phyloP scores from a whole-genome alignment of 2,888 invertebrate genomes.

The Xanthostigma xanthostigma region DNA sequence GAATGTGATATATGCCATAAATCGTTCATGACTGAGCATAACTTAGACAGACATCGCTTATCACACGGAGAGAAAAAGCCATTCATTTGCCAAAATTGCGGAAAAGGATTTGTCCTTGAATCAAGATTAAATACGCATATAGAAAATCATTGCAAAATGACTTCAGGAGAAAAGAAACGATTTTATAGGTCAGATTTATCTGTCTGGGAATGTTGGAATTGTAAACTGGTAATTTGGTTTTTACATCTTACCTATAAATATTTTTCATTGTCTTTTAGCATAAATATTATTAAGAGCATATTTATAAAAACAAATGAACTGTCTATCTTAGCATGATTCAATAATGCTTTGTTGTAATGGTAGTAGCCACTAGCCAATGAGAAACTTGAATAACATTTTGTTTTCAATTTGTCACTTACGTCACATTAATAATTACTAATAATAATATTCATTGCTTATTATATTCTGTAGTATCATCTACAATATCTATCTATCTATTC shows the following conservation, averaged over 20 bases:
- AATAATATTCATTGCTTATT: no score
- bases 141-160: slow-evolving; percentile 28
- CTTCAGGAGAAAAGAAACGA: slow-evolving; percentile 27
- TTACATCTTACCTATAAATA: neutral
- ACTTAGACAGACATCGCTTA: slow-evolving; percentile 26
- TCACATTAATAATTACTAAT: no score
- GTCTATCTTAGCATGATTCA: no score
- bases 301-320: no score
- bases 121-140: slow-evolving; percentile 28
- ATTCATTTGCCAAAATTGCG: slow-evolving; percentile 28
- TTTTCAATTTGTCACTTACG: no score
- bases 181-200: slow-evolving; percentile 29
- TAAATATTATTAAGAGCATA: no score
- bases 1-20: slow-evolving; percentile 26
- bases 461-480: no score
- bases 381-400: no score
- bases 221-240: slow-evolving; percentile 21
- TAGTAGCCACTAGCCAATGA: no score
- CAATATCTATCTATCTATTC: no score
- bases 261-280: no score
- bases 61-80: slow-evolving; percentile 25
- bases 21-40: slow-evolving; percentile 27
- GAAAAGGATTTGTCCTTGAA: slow-evolving; percentile 29
- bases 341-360: no score
- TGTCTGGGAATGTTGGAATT: slow-evolving; percentile 28